Conservation (phyloP, 92 coral and sea anemone genomes). For the Paramuricea clavata region DNA sequence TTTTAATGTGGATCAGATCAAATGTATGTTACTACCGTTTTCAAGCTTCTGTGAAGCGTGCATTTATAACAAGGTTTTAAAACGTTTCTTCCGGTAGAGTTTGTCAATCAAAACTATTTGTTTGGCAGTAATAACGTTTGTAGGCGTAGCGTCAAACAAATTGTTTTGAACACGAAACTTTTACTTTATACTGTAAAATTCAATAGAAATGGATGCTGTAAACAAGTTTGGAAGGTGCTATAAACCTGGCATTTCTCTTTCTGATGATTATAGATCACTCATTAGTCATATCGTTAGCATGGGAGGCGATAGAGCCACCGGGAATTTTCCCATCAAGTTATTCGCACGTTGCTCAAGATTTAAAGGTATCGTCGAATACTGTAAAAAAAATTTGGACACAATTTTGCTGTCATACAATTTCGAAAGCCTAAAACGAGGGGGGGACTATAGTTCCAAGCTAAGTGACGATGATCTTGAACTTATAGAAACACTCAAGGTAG, state of each 20-base stretch:
- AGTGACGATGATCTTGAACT: slow-evolving; percentile 63
- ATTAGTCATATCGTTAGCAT: slow-evolving; percentile 16
- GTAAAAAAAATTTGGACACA: slow-evolving; percentile 47
- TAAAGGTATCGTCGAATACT: slow-evolving; percentile 31
- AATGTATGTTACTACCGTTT: too few species aligned
- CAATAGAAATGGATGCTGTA: too few species aligned
- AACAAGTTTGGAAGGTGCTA: slow-evolving; percentile 34
- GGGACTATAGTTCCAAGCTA: slow-evolving; percentile 33
- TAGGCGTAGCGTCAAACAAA: too few species aligned
- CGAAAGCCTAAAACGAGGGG: slow-evolving; percentile 45
- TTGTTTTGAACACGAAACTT: too few species aligned
- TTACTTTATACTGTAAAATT: too few species aligned
- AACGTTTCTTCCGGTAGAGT: too few species aligned
- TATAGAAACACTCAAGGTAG: slow-evolving; percentile 57
- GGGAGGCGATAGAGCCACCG: slow-evolving; percentile 61
- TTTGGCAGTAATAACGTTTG: too few species aligned
- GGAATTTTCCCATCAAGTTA: slow-evolving; percentile 44
- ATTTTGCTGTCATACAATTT: slow-evolving; percentile 38
- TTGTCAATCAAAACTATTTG: too few species aligned
- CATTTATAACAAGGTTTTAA: too few species aligned
- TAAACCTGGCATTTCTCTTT: slow-evolving; percentile 33
- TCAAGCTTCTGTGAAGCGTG: too few species aligned
- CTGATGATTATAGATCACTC: slow-evolving; percentile 11
- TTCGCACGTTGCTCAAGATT: slow-evolving; percentile 21
- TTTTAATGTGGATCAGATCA: too few species aligned